Evolutionary conservation across 1,140 invertebrate species (phyloP).

Genomic region (Pseudomyrmex concolor): DNA sequence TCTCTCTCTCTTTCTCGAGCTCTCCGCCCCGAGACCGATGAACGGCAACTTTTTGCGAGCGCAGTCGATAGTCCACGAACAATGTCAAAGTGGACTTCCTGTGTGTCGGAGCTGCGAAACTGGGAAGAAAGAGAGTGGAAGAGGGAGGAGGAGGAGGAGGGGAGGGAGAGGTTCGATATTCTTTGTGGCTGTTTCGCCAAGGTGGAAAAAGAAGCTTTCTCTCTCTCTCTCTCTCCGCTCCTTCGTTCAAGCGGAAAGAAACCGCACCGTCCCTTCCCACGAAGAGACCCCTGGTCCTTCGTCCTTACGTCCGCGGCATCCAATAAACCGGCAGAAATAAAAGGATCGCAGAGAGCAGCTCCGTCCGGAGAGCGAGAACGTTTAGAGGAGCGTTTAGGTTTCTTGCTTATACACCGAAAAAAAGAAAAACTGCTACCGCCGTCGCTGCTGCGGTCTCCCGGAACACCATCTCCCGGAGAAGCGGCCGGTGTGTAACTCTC

Average conservation of each 20-base stretch:
- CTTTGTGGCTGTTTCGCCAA: constrained; percentile 50
- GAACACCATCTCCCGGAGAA: constrained; percentile 51
- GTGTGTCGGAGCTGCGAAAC: constrained; percentile 27
- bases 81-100: constrained; percentile 58
- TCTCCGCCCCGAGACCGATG: background rate
- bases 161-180: constrained; percentile 39
- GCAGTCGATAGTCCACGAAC: constrained; percentile 54
- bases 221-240: background rate
- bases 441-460: constrained; percentile 48
- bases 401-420: constrained; percentile 52
- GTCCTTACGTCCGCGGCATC: constrained; percentile 57
- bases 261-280: constrained; percentile 39
- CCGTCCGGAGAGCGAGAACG: constrained; percentile 24
- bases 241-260: constrained; percentile 63
- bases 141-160: background rate
- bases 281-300: constrained; percentile 34
- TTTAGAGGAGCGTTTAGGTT: constrained; percentile 68
- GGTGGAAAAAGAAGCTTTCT: constrained; percentile 19
- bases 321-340: constrained; percentile 69
- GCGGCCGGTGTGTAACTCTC: constrained; percentile 38
- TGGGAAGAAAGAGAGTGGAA: background rate
- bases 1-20: constrained; percentile 18
- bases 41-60: constrained; percentile 42
- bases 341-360: constrained; percentile 42
- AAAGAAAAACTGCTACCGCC: constrained; percentile 48